A percentile compares a stretch with the other conserved stretches of the same genome.
Evolutionary conservation across 2,888 invertebrate genomes (phyloP).

Genomic region (Limenitis camilla): DNA sequence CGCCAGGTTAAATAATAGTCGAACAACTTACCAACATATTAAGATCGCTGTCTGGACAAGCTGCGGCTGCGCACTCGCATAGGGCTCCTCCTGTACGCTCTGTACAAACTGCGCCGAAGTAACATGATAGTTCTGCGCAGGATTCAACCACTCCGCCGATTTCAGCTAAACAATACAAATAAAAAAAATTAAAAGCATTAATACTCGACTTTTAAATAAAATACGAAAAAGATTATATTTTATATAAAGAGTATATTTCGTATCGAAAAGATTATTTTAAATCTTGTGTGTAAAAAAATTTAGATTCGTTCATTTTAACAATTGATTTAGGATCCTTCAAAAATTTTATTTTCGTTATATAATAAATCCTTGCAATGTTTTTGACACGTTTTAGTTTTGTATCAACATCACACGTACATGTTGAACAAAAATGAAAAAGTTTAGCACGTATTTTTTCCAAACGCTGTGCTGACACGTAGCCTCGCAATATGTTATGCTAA

Average conservation of each 20-base stretch:
- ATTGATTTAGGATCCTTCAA: too few species aligned
- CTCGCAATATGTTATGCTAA: too few species aligned
- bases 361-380: not conserved
- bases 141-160: conserved; percentile 77
- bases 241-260: too few species aligned
- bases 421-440: not conserved
- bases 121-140: conserved; percentile 85
- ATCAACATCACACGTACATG: not conserved
- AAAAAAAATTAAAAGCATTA: too few species aligned
- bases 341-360: not conserved
- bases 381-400: not conserved
- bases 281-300: too few species aligned
- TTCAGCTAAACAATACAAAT: conserved; percentile 76
- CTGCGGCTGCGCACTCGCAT: conserved; percentile 82
- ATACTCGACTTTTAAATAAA: too few species aligned
- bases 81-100: conserved; percentile 81
- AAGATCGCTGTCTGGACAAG: conserved; percentile 62
- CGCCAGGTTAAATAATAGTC: not conserved
- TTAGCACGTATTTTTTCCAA: not conserved
- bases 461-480: too few species aligned
- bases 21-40: conserved; percentile 62
- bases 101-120: conserved; percentile 87
- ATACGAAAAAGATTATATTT: too few species aligned
- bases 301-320: too few species aligned
- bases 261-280: too few species aligned